Conservation (phyloP, 2,888 invertebrate genomes). For the Netelia virgata region DNA sequence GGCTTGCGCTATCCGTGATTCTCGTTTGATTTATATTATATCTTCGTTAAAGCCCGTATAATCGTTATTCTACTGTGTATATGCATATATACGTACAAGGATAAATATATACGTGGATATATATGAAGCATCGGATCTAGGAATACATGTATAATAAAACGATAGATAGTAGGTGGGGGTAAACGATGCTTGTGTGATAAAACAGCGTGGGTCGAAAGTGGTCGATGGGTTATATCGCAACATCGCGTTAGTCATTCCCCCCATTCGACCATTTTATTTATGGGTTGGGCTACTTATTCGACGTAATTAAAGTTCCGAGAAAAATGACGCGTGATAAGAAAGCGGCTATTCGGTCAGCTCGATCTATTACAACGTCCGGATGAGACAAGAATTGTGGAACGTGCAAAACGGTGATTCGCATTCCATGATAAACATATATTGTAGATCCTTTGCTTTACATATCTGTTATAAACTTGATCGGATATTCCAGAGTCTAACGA, state of each 20-base stretch:
- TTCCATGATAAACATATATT: no score
- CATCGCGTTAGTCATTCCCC: slow-evolving; percentile 79
- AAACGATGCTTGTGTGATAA: slow-evolving; percentile 73
- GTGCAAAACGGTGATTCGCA: neutral
- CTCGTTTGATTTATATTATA: no score
- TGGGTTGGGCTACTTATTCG: slow-evolving; percentile 81
- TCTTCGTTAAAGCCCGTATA: neutral
- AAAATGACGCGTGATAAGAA: slow-evolving; percentile 82
- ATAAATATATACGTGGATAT: slow-evolving; percentile 3
- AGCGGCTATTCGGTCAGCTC: slow-evolving; percentile 49
- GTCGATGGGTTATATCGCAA: slow-evolving; percentile 79
- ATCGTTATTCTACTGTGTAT: neutral
- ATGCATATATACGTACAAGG: neutral
- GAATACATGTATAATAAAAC: slow-evolving; percentile 39
- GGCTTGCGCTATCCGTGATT: no score
- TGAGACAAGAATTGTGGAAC: slow-evolving; percentile 1
- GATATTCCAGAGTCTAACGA: neutral
- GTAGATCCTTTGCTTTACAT: no score
- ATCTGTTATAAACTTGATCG: no score
- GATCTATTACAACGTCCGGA: slow-evolving; percentile 4
- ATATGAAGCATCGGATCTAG: slow-evolving; percentile 45
- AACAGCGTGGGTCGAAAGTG: slow-evolving; percentile 80
- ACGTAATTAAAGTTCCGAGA: slow-evolving; percentile 81
- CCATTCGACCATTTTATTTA: slow-evolving; percentile 78
- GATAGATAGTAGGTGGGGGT: slow-evolving; percentile 34